These are phyloP conservation scores for Zygothrica quintamaculata DNA, from an alignment of 2,888 invertebrate genomes.

Conservation along the genomic window DNA sequence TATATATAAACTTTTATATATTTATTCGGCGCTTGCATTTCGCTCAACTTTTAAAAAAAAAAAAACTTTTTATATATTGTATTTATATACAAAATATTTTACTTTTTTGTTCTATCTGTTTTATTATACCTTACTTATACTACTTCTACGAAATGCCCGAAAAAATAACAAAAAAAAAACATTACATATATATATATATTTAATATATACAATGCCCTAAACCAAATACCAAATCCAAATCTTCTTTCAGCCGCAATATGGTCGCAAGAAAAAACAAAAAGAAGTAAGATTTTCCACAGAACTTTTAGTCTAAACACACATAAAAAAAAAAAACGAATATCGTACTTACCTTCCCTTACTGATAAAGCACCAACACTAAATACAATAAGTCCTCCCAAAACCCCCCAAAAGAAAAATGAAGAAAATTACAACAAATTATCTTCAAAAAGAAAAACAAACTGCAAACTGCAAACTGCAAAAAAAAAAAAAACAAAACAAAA, in stretches of 20 bases:
- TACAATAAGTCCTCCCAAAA: too few relatives aligned
- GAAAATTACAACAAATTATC: conserved; percentile 1
- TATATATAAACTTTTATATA: conserved; percentile 30
- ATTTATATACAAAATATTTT: conserved; percentile 30
- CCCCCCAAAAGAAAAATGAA: conserved; percentile 5
- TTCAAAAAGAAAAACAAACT: conserved; percentile 19
- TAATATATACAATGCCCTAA: conserved; percentile 53
- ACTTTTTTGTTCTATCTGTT: too few relatives aligned
- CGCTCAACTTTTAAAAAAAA: conserved; percentile 41
- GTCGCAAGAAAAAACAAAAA: conserved; percentile 99
- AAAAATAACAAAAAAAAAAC: conserved; percentile 19
- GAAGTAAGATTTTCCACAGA: conserved; percentile 92
- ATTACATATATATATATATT: conserved; percentile 7
- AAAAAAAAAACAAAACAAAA: conserved; percentile 30
- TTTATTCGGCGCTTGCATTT: conserved; percentile 68
- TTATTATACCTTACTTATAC: conserved; percentile 15
- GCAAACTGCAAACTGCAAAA: conserved; percentile 24
- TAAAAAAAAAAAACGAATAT: conserved; percentile 49
- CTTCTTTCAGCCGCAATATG: conserved; percentile 88
- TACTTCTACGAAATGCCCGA: conserved; percentile 43
- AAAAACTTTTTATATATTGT: conserved; percentile 15
- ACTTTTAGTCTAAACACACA: conserved; percentile 61
- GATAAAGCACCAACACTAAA: conserved; percentile 21
- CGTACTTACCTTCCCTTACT: conserved; percentile 29
- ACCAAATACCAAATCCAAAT: conserved; percentile 79